Percentiles rank a stretch among this genome's conserved stretches.
Conservation (phyloP, 2,797 vertebrate species). For the Thaleichthys pacificus region DNA sequence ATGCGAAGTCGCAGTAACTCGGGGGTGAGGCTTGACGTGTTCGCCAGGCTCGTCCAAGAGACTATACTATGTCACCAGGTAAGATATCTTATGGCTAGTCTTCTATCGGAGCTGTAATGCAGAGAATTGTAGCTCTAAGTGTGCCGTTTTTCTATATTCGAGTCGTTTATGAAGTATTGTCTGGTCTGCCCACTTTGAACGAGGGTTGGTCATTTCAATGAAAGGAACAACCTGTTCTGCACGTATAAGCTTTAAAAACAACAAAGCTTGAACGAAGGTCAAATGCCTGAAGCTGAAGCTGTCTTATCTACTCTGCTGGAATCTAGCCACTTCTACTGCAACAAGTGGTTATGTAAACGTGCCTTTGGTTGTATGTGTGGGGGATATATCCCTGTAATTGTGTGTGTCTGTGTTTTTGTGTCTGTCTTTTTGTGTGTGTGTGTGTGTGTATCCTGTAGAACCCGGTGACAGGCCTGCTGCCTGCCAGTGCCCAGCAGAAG, state of each 20-base stretch:
- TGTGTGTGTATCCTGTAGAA: constrained; percentile 71
- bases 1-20: constrained; percentile 99
- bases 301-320: not conserved
- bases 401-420: not conserved
- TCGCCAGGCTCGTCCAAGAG: constrained; percentile 88
- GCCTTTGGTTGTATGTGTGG: not conserved
- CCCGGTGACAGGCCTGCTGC: constrained; percentile 91
- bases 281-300: not conserved
- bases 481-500: constrained; percentile 86
- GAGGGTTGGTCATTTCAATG: not conserved
- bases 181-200: constrained; percentile 1
- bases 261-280: no score
- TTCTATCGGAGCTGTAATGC: not conserved
- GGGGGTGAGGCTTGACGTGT: constrained; percentile 91
- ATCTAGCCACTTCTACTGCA: not conserved
- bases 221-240: not conserved
- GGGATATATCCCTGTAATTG: not conserved
- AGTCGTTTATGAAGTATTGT: constrained; percentile 14
- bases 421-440: not conserved
- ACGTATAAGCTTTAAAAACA: no score
- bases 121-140: not conserved
- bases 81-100: constrained; percentile 28
- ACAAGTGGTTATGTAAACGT: not conserved
- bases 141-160: constrained; percentile 32
- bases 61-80: constrained; percentile 95